Conservation (phyloP, 1,140 invertebrate genomes). For the Chlorops oryzae region DNA sequence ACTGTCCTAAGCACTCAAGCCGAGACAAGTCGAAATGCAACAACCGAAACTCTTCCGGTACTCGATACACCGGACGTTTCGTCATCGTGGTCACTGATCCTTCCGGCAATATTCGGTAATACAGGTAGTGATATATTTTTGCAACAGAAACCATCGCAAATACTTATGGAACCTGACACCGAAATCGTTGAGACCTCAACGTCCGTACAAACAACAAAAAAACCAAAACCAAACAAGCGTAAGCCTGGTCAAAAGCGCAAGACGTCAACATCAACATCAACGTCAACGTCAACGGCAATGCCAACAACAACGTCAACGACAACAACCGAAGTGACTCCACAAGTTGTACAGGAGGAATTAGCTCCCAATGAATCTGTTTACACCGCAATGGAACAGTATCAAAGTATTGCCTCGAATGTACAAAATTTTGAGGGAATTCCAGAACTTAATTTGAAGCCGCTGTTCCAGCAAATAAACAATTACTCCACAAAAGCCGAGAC, state of each 20-base stretch:
- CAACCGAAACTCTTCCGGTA: conserved; percentile 50
- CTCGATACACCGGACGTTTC: conserved; percentile 64
- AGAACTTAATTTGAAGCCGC: conserved; percentile 35
- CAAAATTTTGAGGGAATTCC: conserved; percentile 29
- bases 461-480: conserved; percentile 34
- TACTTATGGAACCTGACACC: conserved; percentile 53
- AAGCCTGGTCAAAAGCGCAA: conserved; percentile 26
- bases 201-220: conserved; percentile 27
- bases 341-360: conserved; percentile 41
- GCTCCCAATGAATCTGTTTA: conserved; percentile 40
- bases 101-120: conserved; percentile 69
- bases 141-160: conserved; percentile 50
- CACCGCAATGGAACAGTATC: conserved; percentile 43
- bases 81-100: conserved; percentile 70
- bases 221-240: conserved; percentile 33
- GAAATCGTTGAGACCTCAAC: conserved; percentile 50
- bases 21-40: conserved; percentile 59
- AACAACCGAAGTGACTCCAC: conserved; percentile 33
- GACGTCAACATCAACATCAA: conserved; percentile 23
- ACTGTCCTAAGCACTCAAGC: conserved; percentile 73
- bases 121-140: conserved; percentile 58
- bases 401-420: conserved; percentile 32
- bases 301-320: conserved; percentile 25
- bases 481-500: conserved; percentile 25
- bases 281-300: no score